Base-by-base conservation (phyloP, 2,797 vertebrate genomes). In the Garrulus glandarius region DNA sequence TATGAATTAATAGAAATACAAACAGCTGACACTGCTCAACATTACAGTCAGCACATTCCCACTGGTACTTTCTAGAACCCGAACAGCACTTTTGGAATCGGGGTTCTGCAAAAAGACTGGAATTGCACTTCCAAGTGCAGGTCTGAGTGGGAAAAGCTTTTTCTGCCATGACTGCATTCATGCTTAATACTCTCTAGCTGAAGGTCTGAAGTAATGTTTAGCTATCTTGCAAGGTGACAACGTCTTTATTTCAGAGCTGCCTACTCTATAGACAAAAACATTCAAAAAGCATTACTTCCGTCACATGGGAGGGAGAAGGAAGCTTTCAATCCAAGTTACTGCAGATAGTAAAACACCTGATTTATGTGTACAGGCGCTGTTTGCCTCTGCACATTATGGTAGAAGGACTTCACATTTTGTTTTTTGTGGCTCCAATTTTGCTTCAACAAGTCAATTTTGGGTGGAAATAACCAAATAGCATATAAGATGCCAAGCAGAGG, bases 381-480 rank as follows among this genome's bases (percentile, higher is more conserved):
- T 93, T 92, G 83, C 75, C 68, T 92, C 27, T 80, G 59, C 68
- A 64, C n/a, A 89, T 79, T 79, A 84, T 8, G 8, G 86, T 79
- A 91, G 86, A 63, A 91, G 41, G 64, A 90, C 84, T 91, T 84
- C 52, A 64, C 27, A 50, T 91, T 87, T 87, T 91, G 82, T 91
- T 97, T 94, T 91, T 92, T 91, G 77, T 92, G 81, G 87, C 84
- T 96, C 84, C 84, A 95, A 19, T 93, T 93, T 96, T 93, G 78
- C 94, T 96, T 95, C 89, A 92, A 71, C 71, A 91, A 97, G 84
- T 93, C 88, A 87, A 2, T 21, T 96, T 81, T 83, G 91, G 84
- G 86, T 92, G 81, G 75, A 97, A 94, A 76, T 89, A 95, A 97
- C 92, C 92, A 95, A 95, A 94, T 20, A 93, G 74, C 53, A 92